Base-by-base conservation (phyloP, 2,797 vertebrate genomes). In the Enoplosus armatus region DNA sequence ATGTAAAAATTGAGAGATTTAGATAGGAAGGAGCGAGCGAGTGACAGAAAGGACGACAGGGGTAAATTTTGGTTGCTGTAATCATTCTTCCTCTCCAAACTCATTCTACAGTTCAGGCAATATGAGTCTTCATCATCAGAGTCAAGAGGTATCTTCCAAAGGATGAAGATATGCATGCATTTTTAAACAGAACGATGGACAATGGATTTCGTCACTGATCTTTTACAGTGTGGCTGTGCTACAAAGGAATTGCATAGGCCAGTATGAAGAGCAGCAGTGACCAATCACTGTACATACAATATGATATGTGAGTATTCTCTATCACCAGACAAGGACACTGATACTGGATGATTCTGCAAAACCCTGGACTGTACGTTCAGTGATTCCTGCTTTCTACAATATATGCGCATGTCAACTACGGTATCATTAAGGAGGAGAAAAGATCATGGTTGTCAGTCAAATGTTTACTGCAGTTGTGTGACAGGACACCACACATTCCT, bases 1-100 rank as follows among this genome's bases (percentile, higher is more conserved):
- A 82, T 54, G 60, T 43, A 27, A 75, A n/a, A 56, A 84, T 71
- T 55, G 68, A 41, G 62, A 76, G 70, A 59, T 84, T 88, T 73
- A 60, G 71, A 68, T 31, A 26, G 24, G 48, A 51, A 58, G 45
- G 61, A 22, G 12, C 62, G 76, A 43, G 39, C 18, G 43, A 45
- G 35, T 9, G 22, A 5, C 7, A 72, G 29, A 43, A 31, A 62
- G 60, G 29, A 54, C 33, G 50, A 53, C 14, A 76, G 45, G 29
- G 29, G n/a, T n/a, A n/a, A n/a, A n/a, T n/a, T n/a, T n/a, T n/a
- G n/a, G n/a, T n/a, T n/a, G n/a, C n/a, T n/a, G n/a, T n/a, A n/a
- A n/a, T n/a, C n/a, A n/a, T n/a, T n/a, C n/a, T n/a, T n/a, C n/a
- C n/a, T n/a, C n/a, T n/a, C 26, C 45, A 15, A 33, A 47, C 22